A percentile compares a stretch with the other conserved stretches of the same genome.
phyloP scores from a whole-genome alignment of 2,797 vertebrate species.

The Craterocephalus amniculus region DNA sequence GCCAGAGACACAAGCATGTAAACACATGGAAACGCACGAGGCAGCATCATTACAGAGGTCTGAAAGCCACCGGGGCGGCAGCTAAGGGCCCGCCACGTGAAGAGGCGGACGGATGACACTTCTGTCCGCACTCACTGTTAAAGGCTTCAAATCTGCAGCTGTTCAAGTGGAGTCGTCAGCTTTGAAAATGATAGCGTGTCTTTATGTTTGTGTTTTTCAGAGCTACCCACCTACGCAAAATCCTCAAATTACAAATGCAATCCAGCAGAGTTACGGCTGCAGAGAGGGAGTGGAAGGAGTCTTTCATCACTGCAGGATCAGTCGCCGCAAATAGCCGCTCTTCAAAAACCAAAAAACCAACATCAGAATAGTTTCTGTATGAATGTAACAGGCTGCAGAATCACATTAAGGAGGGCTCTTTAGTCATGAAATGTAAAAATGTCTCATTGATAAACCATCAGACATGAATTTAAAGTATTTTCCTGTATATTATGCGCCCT shows the following conservation, averaged over 20 bases:
- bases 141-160: conserved; percentile 16
- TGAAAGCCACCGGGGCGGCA: conserved; percentile 36
- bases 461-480: conserved; percentile 50
- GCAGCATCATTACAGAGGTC: conserved; percentile 18
- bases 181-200: conserved; percentile 34
- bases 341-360: conserved; percentile 23
- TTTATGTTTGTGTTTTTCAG: conserved; percentile 28
- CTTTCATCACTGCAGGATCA: conserved; percentile 57
- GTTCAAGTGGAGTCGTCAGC: conserved; percentile 30
- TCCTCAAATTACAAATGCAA: conserved; percentile 62
- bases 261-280: conserved; percentile 36
- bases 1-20: conserved; percentile 36
- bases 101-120: conserved; percentile 58
- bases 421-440: neutral
- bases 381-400: conserved; percentile 24
- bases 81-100: conserved; percentile 40
- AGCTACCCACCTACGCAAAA: conserved; percentile 44
- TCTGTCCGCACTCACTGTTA: conserved; percentile 25
- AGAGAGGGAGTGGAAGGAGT: conserved; percentile 39
- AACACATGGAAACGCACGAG: conserved; percentile 1
- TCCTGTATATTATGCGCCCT: conserved; percentile 51
- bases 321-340: conserved; percentile 32
- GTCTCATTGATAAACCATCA: conserved; percentile 45
- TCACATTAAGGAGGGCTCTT: neutral
- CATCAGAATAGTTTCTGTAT: conserved; percentile 30